Conservation (phyloP, 2,797 vertebrate species). For the Pristis pectinata region DNA sequence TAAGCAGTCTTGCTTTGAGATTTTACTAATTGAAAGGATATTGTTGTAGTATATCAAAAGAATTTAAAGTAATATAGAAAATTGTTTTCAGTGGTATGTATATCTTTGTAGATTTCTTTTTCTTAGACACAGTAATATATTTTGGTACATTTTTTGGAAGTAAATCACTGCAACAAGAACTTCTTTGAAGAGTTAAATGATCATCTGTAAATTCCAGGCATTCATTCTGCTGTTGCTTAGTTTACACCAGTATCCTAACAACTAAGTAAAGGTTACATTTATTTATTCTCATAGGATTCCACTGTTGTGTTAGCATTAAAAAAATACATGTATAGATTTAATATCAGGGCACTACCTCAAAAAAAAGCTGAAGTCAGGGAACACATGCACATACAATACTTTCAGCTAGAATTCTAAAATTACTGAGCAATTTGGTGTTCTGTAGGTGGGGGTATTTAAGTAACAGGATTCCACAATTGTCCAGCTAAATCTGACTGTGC, state of each 20-base stretch:
- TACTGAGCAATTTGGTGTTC: not conserved
- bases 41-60: not conserved
- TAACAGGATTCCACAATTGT: not conserved
- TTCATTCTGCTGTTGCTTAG: not conserved
- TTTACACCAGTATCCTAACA: not conserved
- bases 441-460: too few relatives aligned
- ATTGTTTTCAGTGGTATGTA: not conserved
- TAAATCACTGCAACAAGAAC: not conserved
- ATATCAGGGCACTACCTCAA: not conserved
- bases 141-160: not conserved
- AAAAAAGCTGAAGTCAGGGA: too few relatives aligned
- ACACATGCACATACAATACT: not conserved
- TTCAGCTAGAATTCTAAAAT: too few relatives aligned
- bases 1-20: not conserved
- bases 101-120: not conserved
- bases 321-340: not conserved
- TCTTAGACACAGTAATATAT: not conserved
- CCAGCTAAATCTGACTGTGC: not conserved
- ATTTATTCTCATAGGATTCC: slow-evolving; percentile 16
- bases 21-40: not conserved
- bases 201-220: not conserved
- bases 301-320: slow-evolving; percentile 6
- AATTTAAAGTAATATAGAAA: not conserved
- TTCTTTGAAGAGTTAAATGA: not conserved
- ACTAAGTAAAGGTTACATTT: not conserved